Evolutionary conservation across 2,888 invertebrate species (phyloP), one percentile per base, ranked within the genome.

Genomic region (Eupithecia pulchellata): DNA sequence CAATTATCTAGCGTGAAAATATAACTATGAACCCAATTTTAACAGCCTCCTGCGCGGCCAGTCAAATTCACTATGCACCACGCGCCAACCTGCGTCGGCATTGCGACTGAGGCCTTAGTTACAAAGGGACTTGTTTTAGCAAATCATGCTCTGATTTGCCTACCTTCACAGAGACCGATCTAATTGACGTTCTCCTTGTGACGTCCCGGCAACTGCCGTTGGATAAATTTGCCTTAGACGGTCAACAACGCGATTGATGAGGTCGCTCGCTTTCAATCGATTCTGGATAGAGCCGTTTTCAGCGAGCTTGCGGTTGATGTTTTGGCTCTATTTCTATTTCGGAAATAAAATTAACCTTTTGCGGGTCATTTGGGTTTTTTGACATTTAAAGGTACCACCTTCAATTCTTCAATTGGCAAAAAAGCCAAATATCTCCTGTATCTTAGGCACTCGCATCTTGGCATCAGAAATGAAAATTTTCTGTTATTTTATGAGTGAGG

Each of bases 191-290:
- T 61, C 20, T 29, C 2, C 3, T 3, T 11, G 71, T 77, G 39
- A 84, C 82, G 80, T 81, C 72, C 78, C 83, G 84, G 84, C 83
- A 84, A 84, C 84, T 83, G 81, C 82, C 75, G 72, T 52, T 69
- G 67, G 73, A 77, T 75, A 75, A 75, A 76, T 76, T 77, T 73
- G 69, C 30, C 20, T 52, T 11, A 72, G 64, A 66, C 65, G 73
- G 76, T 76, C 72, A 68, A 76, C 74, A 71, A 66, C 58, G 52
- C n/a, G 25, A 60, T 64, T 52, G 66, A 69, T 71, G 71, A 71
- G 69, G 36, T 64, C 32, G 52, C 58, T 30, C 17, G 29, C 29
- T 2, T 47, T 57, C 57, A 30, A 67, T 66, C 67, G 66, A 66
- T 62, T 69, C 39, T 30, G 36, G 36, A 60, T 39, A 25, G 32